These are phyloP conservation scores for Pseudolaguvia tuberculata DNA, from an alignment of 2,113 vertebrate genomes.

Conservation along the genomic window DNA sequence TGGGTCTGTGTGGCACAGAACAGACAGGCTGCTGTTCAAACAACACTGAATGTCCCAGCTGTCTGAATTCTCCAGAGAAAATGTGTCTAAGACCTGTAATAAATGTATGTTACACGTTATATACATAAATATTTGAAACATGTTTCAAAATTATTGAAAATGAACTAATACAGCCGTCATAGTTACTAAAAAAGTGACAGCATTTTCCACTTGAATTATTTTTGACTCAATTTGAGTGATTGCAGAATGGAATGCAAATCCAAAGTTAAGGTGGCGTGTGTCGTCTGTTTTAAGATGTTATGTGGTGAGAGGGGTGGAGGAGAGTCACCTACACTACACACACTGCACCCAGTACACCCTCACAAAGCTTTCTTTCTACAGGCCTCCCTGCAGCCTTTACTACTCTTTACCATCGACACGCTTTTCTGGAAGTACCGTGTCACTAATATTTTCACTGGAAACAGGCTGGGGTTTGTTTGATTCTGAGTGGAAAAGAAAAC, in stretches of 20 bases:
- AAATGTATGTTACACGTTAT: background rate
- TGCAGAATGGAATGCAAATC: background rate
- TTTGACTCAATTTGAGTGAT: background rate
- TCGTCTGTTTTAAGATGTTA: conserved; percentile 25
- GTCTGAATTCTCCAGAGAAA: background rate
- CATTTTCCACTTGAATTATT: background rate
- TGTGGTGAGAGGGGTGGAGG: conserved; percentile 34
- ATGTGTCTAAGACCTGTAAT: conserved; percentile 12
- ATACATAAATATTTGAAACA: background rate
- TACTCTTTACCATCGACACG: conserved; percentile 20
- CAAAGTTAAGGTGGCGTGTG: background rate
- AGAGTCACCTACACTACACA: conserved; percentile 10
- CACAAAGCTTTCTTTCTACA: conserved; percentile 72
- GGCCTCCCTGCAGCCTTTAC: conserved; percentile 54
- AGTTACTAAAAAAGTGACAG: background rate
- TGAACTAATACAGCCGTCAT: background rate
- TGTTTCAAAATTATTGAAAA: background rate
- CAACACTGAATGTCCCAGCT: conserved; percentile 28
- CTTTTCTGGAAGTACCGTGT: conserved; percentile 54
- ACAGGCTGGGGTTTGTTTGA: conserved; percentile 72
- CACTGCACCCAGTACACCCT: conserved; percentile 39
- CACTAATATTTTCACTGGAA: conserved; percentile 72
- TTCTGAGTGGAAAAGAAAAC: conserved; percentile 35
- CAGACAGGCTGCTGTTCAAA: conserved; percentile 32
- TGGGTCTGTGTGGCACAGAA: conserved; percentile 22